Evolutionary conservation across 2,797 vertebrate genomes (phyloP).

Genomic region (Cirrhinus molitorella): DNA sequence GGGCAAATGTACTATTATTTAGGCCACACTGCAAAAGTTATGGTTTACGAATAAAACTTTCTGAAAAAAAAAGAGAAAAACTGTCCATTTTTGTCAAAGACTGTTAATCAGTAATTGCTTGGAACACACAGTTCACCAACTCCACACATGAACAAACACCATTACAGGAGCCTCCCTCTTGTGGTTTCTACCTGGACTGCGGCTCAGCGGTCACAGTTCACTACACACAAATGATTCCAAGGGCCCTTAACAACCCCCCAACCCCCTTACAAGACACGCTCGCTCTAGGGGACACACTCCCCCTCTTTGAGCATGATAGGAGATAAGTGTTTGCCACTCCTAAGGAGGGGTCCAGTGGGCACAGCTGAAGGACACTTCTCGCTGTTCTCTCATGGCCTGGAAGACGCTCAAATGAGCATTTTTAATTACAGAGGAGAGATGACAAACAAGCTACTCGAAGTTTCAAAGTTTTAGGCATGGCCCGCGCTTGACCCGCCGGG

Average conservation of each 20-base stretch:
- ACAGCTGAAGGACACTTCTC: slow-evolving; percentile 53
- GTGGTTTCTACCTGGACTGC: slow-evolving; percentile 17
- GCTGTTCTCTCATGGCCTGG: not conserved
- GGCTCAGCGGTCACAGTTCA: slow-evolving; percentile 21
- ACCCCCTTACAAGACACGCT: not conserved
- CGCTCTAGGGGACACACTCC: slow-evolving; percentile 19
- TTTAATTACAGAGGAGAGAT: slow-evolving; percentile 58
- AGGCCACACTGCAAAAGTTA: not conserved
- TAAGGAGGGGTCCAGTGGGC: slow-evolving; percentile 40
- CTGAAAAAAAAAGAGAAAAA: not conserved
- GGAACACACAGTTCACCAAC: not conserved
- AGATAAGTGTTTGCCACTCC: slow-evolving; percentile 44
- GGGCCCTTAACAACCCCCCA: slow-evolving; percentile 1
- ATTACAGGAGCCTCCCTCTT: slow-evolving; percentile 11
- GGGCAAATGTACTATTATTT: not conserved
- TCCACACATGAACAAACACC: slow-evolving; percentile 18
- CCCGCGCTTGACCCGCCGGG: slow-evolving; percentile 2
- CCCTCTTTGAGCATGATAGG: slow-evolving; percentile 48
- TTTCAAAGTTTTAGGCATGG: slow-evolving; percentile 24
- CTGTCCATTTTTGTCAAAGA: not conserved
- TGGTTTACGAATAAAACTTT: not conserved
- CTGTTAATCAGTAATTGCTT: slow-evolving; percentile 29
- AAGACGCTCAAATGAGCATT: slow-evolving; percentile 49
- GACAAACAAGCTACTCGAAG: slow-evolving; percentile 56
- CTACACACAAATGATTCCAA: slow-evolving; percentile 15